Evolutionary conservation across 2,888 invertebrate species (phyloP).

Genomic region (Philaethria dido): DNA sequence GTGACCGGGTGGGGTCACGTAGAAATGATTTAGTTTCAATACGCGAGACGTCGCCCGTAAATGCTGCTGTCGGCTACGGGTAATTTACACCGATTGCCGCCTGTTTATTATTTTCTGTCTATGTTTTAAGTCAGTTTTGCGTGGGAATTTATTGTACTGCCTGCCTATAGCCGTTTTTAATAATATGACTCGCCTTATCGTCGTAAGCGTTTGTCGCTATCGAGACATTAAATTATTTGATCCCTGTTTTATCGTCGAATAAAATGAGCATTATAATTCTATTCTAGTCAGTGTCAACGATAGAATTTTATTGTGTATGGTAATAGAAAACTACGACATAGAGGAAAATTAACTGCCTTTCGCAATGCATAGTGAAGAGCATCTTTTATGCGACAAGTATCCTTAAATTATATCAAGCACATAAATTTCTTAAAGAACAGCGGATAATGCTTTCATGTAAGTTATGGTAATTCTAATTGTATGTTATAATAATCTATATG

Average conservation of each 20-base stretch:
- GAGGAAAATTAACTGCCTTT: background rate
- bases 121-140: slow-evolving; percentile 67
- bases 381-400: slow-evolving; percentile 8
- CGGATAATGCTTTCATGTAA: background rate
- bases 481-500: background rate
- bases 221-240: slow-evolving; percentile 26
- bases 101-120: slow-evolving; percentile 68
- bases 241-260: slow-evolving; percentile 23
- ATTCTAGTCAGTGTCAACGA: slow-evolving; percentile 16
- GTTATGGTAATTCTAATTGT: background rate
- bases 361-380: slow-evolving; percentile 6
- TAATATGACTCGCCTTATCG: slow-evolving; percentile 40
- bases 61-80: slow-evolving; percentile 61
- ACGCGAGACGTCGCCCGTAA: slow-evolving; percentile 65
- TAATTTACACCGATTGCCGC: slow-evolving; percentile 72
- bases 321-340: slow-evolving; percentile 15
- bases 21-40: slow-evolving; percentile 78
- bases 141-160: slow-evolving; percentile 56
- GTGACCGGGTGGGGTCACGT: slow-evolving; percentile 58
- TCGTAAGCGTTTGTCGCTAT: slow-evolving; percentile 29
- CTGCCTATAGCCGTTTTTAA: slow-evolving; percentile 53
- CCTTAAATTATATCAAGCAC: slow-evolving; percentile 3
- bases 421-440: slow-evolving; percentile 4
- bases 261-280: slow-evolving; percentile 24
- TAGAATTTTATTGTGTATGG: slow-evolving; percentile 23